Evolutionary conservation across 2,888 invertebrate genomes (phyloP).

Genomic region (Chironomus riparius): DNA sequence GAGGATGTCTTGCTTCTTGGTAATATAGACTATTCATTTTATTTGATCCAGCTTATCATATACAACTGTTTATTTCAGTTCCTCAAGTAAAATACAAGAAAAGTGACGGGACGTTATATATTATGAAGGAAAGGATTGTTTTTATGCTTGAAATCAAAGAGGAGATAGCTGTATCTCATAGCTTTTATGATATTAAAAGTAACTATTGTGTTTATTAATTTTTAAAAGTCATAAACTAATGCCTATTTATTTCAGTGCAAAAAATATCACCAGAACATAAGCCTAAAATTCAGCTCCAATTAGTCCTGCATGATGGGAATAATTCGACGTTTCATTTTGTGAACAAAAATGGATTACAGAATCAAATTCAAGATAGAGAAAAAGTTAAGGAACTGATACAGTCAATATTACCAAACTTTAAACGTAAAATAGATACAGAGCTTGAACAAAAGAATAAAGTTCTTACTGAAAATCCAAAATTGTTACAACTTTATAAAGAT

Average conservation of each 20-base stretch:
- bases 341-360: conserved; percentile 70
- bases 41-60: no score
- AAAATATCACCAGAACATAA: conserved; percentile 96
- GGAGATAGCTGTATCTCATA: conserved; percentile 85
- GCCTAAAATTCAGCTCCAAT: conserved; percentile 95
- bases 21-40: no score
- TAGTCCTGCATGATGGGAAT: conserved; percentile 86
- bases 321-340: conserved; percentile 97
- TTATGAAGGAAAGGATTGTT: conserved; percentile 91
- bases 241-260: conserved; percentile 59
- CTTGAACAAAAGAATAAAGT: conserved; percentile 85
- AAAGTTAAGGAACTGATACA: conserved; percentile 86
- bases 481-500: conserved; percentile 92
- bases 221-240: background rate
- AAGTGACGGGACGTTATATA: conserved; percentile 84
- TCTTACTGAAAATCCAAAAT: conserved; percentile 77
- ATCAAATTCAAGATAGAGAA: conserved; percentile 83
- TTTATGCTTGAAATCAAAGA: conserved; percentile 94
- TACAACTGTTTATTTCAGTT: conserved; percentile 41
- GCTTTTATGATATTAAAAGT: conserved; percentile 95
- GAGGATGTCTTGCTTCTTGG: conserved; percentile 70
- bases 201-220: conserved; percentile 33
- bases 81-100: conserved; percentile 91
- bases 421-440: conserved; percentile 82
- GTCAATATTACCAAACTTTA: conserved; percentile 85